phyloP scores from a whole-genome alignment of 2,888 invertebrate genomes.

The Aporophyla nigra region DNA sequence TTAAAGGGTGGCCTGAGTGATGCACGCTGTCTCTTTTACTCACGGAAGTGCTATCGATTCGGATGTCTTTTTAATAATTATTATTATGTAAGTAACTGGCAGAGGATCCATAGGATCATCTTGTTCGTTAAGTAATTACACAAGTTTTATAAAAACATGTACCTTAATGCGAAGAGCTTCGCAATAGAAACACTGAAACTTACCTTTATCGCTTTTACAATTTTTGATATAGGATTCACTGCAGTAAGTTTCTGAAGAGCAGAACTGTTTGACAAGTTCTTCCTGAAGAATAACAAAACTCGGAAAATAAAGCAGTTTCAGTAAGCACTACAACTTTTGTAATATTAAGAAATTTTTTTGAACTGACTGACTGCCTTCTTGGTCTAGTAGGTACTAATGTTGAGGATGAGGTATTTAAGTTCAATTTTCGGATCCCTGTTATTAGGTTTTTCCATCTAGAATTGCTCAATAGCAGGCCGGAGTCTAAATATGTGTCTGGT shows the following conservation, averaged over 20 bases:
- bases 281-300: neutral
- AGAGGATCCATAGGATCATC: neutral
- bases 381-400: no score
- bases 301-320: neutral
- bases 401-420: no score
- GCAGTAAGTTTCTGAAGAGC: neutral
- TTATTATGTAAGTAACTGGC: constrained; percentile 10
- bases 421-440: no score
- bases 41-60: constrained; percentile 46
- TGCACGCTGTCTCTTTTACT: constrained; percentile 53
- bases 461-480: no score
- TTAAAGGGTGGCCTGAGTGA: constrained; percentile 68
- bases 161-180: neutral
- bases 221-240: neutral
- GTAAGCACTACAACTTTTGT: neutral
- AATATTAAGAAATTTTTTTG: neutral
- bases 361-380: no score
- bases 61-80: constrained; percentile 34
- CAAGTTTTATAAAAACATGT: constrained; percentile 8
- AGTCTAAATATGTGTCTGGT: no score
- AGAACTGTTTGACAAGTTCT: neutral
- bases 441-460: no score
- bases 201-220: neutral
- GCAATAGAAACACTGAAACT: neutral
- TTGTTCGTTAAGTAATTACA: neutral